phyloP scores from a whole-genome alignment of 2,888 invertebrate genomes.

The Drosophila subsilvestris region DNA sequence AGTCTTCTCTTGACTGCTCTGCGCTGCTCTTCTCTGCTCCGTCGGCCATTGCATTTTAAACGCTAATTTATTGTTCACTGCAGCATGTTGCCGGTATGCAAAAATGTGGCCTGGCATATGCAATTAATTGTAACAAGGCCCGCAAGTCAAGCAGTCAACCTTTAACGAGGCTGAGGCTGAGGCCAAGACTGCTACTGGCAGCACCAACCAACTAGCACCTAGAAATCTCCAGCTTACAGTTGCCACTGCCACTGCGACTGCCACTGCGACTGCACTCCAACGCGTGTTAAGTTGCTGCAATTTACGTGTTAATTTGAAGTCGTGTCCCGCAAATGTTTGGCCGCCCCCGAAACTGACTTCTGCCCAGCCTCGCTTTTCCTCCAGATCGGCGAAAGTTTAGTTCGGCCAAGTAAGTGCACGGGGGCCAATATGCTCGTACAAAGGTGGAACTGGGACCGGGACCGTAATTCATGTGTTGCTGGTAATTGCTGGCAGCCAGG shows the following conservation, averaged over 20 bases:
- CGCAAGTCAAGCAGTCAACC: conserved; percentile 53
- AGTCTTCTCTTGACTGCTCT: not conserved
- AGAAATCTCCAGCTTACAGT: not conserved
- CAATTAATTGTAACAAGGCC: conserved; percentile 79
- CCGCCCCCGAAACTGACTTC: conserved; percentile 38
- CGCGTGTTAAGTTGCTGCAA: conserved; percentile 72
- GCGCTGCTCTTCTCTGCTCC: conserved; percentile 5
- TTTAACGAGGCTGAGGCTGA: conserved; percentile 59
- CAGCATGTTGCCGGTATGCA: conserved; percentile 79
- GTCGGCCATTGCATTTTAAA: conserved; percentile 73
- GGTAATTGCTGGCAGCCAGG: conserved; percentile 32
- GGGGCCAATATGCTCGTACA: conserved; percentile 12
- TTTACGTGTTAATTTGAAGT: conserved; percentile 76
- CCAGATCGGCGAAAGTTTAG: conserved; percentile 64
- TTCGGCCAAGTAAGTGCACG: conserved; percentile 28
- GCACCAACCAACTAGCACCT: not conserved
- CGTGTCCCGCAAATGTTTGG: conserved; percentile 69
- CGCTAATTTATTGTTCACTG: conserved; percentile 80
- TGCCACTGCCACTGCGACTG: conserved; percentile 18
- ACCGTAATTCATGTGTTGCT: conserved; percentile 42
- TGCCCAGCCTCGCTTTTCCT: conserved; percentile 57
- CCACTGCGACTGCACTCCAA: conserved; percentile 30
- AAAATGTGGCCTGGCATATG: conserved; percentile 74
- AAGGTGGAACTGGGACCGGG: too few relatives aligned
- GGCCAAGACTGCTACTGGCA: conserved; percentile 55